phyloP scores from a whole-genome alignment of 2,888 invertebrate genomes.

The Drosophila parthenogenetica region DNA sequence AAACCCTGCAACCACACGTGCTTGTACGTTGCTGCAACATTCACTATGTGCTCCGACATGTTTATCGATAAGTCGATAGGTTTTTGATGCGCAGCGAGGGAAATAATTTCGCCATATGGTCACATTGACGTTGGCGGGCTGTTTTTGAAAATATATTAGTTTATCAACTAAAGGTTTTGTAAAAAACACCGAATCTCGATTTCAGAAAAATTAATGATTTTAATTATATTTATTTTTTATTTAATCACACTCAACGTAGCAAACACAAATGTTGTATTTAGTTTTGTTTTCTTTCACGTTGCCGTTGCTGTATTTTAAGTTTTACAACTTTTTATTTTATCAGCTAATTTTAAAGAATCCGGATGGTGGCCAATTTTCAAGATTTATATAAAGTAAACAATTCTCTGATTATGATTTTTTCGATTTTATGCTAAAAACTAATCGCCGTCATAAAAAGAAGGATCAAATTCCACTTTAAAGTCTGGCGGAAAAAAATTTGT shows the following conservation, averaged over 20 bases:
- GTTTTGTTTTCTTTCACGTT: conserved; percentile 26
- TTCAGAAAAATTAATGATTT: conserved; percentile 48
- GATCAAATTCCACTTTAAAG: conserved; percentile 39
- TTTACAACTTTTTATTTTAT: conserved; percentile 65
- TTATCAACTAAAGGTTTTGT: neutral
- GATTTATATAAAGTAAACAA: conserved; percentile 15
- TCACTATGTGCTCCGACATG: conserved; percentile 11
- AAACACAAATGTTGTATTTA: conserved; percentile 62
- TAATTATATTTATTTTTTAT: conserved; percentile 65
- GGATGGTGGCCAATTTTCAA: conserved; percentile 34
- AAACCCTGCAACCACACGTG: conserved; percentile 56
- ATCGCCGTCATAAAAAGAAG: conserved; percentile 26
- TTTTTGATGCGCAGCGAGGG: neutral
- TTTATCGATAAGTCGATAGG: conserved; percentile 22
- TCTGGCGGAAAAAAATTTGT: conserved; percentile 51
- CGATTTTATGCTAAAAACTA: conserved; percentile 34
- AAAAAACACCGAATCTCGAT: neutral
- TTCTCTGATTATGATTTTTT: conserved; percentile 30
- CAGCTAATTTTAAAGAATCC: conserved; percentile 48
- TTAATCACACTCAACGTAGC: conserved; percentile 77
- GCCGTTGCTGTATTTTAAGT: conserved; percentile 54
- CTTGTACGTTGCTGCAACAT: conserved; percentile 11
- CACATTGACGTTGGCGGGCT: neutral
- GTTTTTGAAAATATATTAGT: neutral
- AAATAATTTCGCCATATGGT: neutral